Percentiles rank a stretch among this genome's conserved stretches.
phyloP scores from a whole-genome alignment of 2,113 vertebrate species.

The Salvelinus namaycush region DNA sequence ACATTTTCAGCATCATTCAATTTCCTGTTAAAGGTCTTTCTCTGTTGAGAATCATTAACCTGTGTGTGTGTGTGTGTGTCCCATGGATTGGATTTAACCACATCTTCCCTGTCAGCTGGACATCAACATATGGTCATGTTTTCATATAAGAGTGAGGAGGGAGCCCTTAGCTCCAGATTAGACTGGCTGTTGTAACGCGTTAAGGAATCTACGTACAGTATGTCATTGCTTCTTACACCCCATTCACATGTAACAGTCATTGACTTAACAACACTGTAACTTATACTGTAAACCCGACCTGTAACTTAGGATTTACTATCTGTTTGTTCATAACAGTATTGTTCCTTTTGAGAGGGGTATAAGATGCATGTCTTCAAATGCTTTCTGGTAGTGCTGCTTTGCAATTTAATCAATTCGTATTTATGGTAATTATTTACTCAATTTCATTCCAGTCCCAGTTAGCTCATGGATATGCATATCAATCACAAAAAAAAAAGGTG shows the following conservation, averaged over 20 bases:
- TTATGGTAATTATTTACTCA: neutral
- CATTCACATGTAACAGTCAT: neutral
- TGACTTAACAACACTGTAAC: neutral
- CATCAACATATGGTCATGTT: too few species aligned
- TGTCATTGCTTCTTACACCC: too few species aligned
- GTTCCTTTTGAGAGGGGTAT: neutral
- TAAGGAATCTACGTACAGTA: too few species aligned
- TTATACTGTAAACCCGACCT: too few species aligned
- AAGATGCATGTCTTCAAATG: neutral
- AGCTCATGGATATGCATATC: neutral
- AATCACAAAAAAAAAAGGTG: too few species aligned
- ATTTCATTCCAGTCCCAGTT: neutral
- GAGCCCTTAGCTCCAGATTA: too few species aligned
- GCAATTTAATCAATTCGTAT: neutral
- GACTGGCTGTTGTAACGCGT: too few species aligned
- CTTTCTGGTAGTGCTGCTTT: neutral
- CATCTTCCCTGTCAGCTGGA: too few species aligned
- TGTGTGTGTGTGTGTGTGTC: too few species aligned
- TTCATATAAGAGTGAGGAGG: too few species aligned
- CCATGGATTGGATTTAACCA: neutral
- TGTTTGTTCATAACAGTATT: neutral
- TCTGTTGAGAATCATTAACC: too few species aligned
- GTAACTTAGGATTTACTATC: too few species aligned
- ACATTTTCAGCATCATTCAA: neutral
- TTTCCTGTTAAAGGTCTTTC: neutral